phyloP scores from a whole-genome alignment of 2,888 invertebrate species.

The Ochlodes sylvanus region DNA sequence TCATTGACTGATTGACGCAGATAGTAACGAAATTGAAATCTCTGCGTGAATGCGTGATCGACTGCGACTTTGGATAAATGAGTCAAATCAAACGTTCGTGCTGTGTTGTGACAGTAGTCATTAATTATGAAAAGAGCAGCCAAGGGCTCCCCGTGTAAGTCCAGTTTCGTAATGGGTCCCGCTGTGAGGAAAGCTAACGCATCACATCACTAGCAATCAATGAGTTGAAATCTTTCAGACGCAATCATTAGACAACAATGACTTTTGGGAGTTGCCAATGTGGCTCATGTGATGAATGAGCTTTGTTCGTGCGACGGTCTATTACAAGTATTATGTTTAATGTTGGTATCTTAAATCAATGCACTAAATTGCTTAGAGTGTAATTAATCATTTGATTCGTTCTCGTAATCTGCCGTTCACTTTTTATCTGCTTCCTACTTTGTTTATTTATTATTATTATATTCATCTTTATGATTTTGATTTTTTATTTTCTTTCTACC shows the following conservation, averaged over 20 bases:
- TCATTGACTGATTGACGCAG: conserved; percentile 35
- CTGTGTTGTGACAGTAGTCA: conserved; percentile 34
- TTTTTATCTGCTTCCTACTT: conserved; percentile 23
- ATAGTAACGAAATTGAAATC: conserved; percentile 36
- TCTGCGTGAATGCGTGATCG: conserved; percentile 34
- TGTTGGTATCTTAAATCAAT: conserved; percentile 4
- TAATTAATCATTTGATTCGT: conserved; percentile 21
- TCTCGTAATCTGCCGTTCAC: conserved; percentile 14
- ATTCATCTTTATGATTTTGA: background rate
- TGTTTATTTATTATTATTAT: conserved; percentile 2
- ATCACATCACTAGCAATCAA: conserved; percentile 5
- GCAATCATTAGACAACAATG: conserved; percentile 11
- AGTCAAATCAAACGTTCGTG: conserved; percentile 27
- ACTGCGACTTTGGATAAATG: conserved; percentile 23
- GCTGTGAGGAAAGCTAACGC: conserved; percentile 30
- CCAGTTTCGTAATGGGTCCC: conserved; percentile 27
- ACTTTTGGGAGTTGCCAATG: conserved; percentile 1
- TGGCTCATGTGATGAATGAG: conserved; percentile 13
- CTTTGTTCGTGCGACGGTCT: background rate
- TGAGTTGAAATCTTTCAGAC: conserved; percentile 20
- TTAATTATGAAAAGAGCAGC: conserved; percentile 21
- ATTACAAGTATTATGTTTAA: conserved; percentile 1
- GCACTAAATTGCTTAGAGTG: conserved; percentile 1
- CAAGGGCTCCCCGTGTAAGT: conserved; percentile 25
- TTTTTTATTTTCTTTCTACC: background rate